A percentile compares a stretch with the other conserved stretches of the same genome.
These are phyloP conservation scores for Callitettix versicolor DNA, from an alignment of 1,140 invertebrate genomes.

Conservation along the genomic window DNA sequence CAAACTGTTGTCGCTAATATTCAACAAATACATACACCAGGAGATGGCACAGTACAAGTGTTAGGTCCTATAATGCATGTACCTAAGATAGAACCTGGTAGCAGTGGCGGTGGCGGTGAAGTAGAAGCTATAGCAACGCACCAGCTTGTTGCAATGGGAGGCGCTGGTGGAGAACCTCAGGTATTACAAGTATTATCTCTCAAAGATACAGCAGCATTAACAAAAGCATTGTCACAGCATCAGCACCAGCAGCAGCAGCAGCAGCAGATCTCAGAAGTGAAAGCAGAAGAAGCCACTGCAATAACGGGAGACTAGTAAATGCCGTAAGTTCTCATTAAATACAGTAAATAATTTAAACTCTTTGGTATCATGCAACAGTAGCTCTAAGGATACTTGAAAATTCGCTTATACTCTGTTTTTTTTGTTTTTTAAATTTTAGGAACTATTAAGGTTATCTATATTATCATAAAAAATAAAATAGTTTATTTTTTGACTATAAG, in stretches of 20 bases:
- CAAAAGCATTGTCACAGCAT: constrained; percentile 57
- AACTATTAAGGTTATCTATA: too few relatives aligned
- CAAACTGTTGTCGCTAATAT: constrained; percentile 91
- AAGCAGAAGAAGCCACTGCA: constrained; percentile 9
- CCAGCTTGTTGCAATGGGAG: constrained; percentile 63
- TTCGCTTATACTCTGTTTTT: too few relatives aligned
- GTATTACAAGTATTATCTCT: constrained; percentile 64
- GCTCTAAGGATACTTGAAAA: too few relatives aligned
- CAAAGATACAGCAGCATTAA: constrained; percentile 67
- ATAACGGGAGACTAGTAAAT: constrained; percentile 18
- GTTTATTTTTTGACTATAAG: too few relatives aligned
- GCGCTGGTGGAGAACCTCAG: constrained; percentile 51
- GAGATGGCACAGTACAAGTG: constrained; percentile 65
- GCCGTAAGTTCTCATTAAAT: constrained; percentile 1
- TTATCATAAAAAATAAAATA: too few relatives aligned
- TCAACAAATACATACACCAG: constrained; percentile 61
- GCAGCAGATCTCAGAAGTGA: constrained; percentile 2
- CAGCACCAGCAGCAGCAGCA: constrained; percentile 29
- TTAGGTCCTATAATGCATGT: constrained; percentile 73
- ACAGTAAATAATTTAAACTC: too few relatives aligned
- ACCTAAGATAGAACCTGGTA: constrained; percentile 55
- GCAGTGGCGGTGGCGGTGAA: constrained; percentile 39
- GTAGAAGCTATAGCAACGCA: constrained; percentile 54
- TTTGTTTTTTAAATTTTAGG: too few relatives aligned
- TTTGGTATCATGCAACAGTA: too few relatives aligned